phyloP scores from a whole-genome alignment of 1,140 invertebrate genomes.

The Drosophila parabipectinata region DNA sequence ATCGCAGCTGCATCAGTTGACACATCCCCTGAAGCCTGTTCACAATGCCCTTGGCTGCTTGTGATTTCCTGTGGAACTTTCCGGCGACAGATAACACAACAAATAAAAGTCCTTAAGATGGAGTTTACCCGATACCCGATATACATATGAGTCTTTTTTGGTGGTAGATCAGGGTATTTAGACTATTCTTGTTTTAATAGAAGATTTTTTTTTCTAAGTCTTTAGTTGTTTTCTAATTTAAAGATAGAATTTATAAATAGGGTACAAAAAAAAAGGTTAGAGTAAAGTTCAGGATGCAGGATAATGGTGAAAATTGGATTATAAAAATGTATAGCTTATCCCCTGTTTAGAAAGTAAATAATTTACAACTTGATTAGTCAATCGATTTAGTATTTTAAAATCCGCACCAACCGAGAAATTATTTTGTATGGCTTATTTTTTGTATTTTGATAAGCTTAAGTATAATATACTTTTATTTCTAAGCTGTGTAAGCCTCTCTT shows the following conservation, averaged over 20 bases:
- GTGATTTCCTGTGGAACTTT: constrained; percentile 71
- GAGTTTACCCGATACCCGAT: constrained; percentile 9
- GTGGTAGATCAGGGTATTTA: too few relatives aligned
- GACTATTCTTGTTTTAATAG: not conserved
- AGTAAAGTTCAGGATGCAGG: constrained; percentile 1
- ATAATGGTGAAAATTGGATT: constrained; percentile 52
- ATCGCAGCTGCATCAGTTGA: constrained; percentile 73
- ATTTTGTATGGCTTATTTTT: too few relatives aligned
- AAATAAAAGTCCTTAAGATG: constrained; percentile 3
- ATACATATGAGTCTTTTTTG: not conserved
- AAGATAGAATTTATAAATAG: too few relatives aligned
- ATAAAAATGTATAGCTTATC: constrained; percentile 29
- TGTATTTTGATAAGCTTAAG: too few relatives aligned
- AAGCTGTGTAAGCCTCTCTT: too few relatives aligned
- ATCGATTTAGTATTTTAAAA: constrained; percentile 8
- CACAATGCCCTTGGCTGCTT: constrained; percentile 64
- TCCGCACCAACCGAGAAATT: too few relatives aligned
- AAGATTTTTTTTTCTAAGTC: not conserved
- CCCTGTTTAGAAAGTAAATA: constrained; percentile 7
- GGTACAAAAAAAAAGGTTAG: too few relatives aligned
- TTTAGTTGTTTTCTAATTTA: too few relatives aligned
- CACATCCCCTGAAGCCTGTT: constrained; percentile 42
- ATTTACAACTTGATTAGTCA: constrained; percentile 24
- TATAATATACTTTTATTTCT: too few relatives aligned
- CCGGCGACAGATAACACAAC: constrained; percentile 63